Evolutionary conservation across 2,888 invertebrate species (phyloP), one percentile per base, ranked within the genome.

Genomic region (Epirrhoe alternata): DNA sequence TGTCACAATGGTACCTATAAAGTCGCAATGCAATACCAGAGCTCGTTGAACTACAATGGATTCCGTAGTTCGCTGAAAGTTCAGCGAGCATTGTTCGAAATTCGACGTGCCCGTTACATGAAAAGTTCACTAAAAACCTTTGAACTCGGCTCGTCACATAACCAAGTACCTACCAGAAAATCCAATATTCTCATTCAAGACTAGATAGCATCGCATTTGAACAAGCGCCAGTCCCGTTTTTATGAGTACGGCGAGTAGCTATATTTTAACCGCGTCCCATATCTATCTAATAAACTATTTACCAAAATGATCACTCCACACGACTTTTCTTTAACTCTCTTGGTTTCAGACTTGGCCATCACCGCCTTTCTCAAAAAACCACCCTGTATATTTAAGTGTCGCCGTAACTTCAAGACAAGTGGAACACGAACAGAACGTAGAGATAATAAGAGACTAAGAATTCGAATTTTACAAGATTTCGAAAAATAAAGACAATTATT

Each of bases 81-180:
- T 60, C 14, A 16, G 16, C 54, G 14, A 61, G 12, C 35, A 33
- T 35, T 54, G 54, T 53, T 1, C 53, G 33, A 45, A 45, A n/a
- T 45, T 31, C 53, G 5, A 8, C 47, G 47, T 14, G 54, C 47
- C 17, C 54, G 33, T 61, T 52, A 35, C 35, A 35, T 52, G 52
- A 42, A 61, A 47, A 53, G 47, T 61, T 61, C 49, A 47, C 7
- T 8, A n/a, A 47, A 61, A 54, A 47, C 60, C 52, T 60, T 60
- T 60, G 31, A 60, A 54, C 47, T 61, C 35, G 24, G 35, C 47
- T 6, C 30, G 16, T 6, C 33, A 17, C n/a, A 45, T n/a, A 60
- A 12, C 45, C 45, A 14, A 45, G 33, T 1, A 30, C 38, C 24
- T 42, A 30, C 30, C 38, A 45, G 52, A 31, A 53, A 16, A 45